phyloP scores from a whole-genome alignment of 2,113 vertebrate genomes.

The Kryptolebias marmoratus region DNA sequence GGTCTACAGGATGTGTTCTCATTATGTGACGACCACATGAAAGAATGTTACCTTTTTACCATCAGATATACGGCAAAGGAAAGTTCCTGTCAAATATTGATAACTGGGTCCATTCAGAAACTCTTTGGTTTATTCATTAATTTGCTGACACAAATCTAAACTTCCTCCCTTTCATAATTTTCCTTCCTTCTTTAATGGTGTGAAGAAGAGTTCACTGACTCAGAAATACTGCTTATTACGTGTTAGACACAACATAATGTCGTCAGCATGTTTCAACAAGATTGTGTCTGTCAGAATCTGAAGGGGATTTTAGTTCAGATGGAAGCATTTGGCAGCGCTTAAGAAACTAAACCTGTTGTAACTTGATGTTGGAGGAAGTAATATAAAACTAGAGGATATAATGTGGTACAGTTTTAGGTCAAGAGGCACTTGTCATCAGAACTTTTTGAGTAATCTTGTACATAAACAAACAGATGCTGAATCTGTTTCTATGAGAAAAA shows the following conservation, averaged over 20 bases:
- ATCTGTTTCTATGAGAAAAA: no score
- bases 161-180: neutral
- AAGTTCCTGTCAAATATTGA: neutral
- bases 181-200: neutral
- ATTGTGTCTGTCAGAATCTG: neutral
- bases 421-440: no score
- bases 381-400: neutral
- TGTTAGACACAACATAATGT: neutral
- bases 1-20: neutral
- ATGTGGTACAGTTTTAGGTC: neutral
- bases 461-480: no score
- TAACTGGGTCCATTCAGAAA: neutral
- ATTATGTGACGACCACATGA: neutral
- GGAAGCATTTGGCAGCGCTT: constrained; percentile 10
- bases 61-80: neutral
- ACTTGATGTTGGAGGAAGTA: constrained; percentile 7
- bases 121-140: neutral
- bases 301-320: constrained; percentile 1
- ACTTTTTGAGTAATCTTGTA: no score
- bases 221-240: neutral
- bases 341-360: constrained; percentile 27
- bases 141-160: constrained; percentile 2
- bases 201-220: neutral
- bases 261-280: constrained; percentile 18
- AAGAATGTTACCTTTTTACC: neutral